Evolutionary conservation across 1,140 invertebrate genomes (phyloP).

Genomic region (Sycophaga agraensis): DNA sequence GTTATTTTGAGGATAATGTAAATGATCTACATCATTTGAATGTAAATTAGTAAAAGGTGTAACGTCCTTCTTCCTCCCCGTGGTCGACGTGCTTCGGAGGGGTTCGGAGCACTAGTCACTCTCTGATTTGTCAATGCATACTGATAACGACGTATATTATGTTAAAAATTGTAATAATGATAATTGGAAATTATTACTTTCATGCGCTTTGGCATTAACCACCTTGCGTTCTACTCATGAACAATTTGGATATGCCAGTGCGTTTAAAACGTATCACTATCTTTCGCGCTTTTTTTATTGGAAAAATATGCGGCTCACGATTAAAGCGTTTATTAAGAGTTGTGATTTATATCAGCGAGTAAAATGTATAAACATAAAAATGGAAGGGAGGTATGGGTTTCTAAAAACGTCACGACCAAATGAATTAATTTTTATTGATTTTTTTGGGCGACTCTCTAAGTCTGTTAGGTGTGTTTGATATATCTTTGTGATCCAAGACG

Average conservation of each 20-base stretch:
- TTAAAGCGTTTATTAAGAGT: neutral
- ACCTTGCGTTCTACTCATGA: neutral
- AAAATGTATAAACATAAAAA: neutral
- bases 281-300: constrained; percentile 8
- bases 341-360: constrained; percentile 16
- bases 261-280: neutral
- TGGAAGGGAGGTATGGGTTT: constrained; percentile 6
- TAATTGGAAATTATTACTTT: too few species aligned
- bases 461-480: constrained; percentile 1
- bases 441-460: constrained; percentile 16
- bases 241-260: constrained; percentile 11
- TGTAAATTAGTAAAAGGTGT: too few species aligned
- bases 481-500: constrained; percentile 18
- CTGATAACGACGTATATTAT: too few species aligned
- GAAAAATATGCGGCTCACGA: constrained; percentile 3
- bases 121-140: too few species aligned
- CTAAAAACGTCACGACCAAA: neutral
- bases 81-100: too few species aligned
- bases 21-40: too few species aligned
- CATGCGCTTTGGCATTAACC: neutral
- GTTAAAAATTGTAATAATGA: too few species aligned
- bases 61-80: too few species aligned
- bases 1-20: too few species aligned
- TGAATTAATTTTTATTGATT: constrained; percentile 15
- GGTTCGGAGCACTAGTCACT: too few species aligned